Percentiles rank a stretch among this genome's conserved stretches.
Evolutionary conservation across 2,888 invertebrate genomes (phyloP).

Genomic region (Leptinotarsa rubiginosa): DNA sequence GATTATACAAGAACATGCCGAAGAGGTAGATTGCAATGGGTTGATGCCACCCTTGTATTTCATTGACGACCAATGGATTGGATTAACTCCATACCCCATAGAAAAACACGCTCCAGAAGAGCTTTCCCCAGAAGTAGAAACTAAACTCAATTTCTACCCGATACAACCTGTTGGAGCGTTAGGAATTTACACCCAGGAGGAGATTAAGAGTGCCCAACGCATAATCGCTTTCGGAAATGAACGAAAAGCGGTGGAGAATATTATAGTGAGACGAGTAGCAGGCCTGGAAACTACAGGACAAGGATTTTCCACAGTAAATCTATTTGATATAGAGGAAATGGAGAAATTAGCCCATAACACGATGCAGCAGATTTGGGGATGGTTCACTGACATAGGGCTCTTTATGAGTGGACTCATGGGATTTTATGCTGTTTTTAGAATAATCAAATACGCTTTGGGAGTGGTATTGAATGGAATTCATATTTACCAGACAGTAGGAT

Average conservation of each 20-base stretch:
- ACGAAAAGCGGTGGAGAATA: slow-evolving; percentile 42
- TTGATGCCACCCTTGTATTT: no score
- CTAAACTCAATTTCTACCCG: no score
- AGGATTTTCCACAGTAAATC: slow-evolving; percentile 29
- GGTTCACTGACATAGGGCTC: slow-evolving; percentile 27
- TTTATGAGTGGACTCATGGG: slow-evolving; percentile 31
- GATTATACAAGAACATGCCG: no score
- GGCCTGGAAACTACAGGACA: slow-evolving; percentile 34
- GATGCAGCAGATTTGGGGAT: slow-evolving; percentile 17
- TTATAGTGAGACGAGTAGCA: slow-evolving; percentile 38
- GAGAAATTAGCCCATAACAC: slow-evolving; percentile 34
- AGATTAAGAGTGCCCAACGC: slow-evolving; percentile 34
- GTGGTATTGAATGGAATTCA: slow-evolving; percentile 35
- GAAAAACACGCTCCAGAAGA: no score
- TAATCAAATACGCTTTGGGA: slow-evolving; percentile 21
- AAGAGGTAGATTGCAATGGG: no score
- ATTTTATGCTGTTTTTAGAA: slow-evolving; percentile 36
- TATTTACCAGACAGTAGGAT: slow-evolving; percentile 34
- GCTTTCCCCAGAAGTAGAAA: no score
- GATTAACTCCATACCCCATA: no score
- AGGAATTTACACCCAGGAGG: slow-evolving; percentile 41
- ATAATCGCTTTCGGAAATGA: slow-evolving; percentile 36
- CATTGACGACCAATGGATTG: no score
- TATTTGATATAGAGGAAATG: slow-evolving; percentile 37
- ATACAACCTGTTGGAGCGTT: no score